A percentile compares a stretch with the other conserved stretches of the same genome.
Evolutionary conservation across 2,888 invertebrate genomes (phyloP).

Genomic region (Drosophila lutescens): DNA sequence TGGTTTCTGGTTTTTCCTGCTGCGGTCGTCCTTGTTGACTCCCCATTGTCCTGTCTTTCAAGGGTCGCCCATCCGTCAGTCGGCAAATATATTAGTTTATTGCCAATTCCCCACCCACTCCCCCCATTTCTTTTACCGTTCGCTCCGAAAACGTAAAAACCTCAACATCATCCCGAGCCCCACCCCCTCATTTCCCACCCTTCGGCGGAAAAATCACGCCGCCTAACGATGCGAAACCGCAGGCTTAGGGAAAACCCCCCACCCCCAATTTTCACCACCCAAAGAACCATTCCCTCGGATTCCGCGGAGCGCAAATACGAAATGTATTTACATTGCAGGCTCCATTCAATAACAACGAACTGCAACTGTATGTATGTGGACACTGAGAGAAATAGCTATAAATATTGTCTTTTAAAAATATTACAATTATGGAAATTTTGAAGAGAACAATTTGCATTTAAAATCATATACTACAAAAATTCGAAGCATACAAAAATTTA

Average conservation of each 20-base stretch:
- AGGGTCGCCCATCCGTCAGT: constrained; percentile 29
- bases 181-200: background rate
- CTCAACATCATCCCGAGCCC: constrained; percentile 36
- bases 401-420: too few relatives aligned
- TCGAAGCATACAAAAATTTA: too few relatives aligned
- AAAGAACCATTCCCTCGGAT: background rate
- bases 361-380: constrained; percentile 4
- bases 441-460: too few relatives aligned
- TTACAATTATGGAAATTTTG: too few relatives aligned
- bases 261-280: background rate
- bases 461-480: too few relatives aligned
- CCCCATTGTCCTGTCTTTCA: constrained; percentile 19
- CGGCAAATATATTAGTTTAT: constrained; percentile 52
- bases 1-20: constrained; percentile 27
- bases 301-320: constrained; percentile 28
- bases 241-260: constrained; percentile 8
- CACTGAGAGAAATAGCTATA: background rate
- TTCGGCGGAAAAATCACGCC: constrained; percentile 40
- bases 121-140: background rate
- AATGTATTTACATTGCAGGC: constrained; percentile 41
- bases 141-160: constrained; percentile 12
- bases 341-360: constrained; percentile 34
- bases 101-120: constrained; percentile 23
- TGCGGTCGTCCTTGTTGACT: constrained; percentile 25
- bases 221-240: constrained; percentile 36